A percentile compares a stretch with the other conserved stretches of the same genome.
phyloP scores from a whole-genome alignment of 2,113 vertebrate species.

The Riparia riparia region DNA sequence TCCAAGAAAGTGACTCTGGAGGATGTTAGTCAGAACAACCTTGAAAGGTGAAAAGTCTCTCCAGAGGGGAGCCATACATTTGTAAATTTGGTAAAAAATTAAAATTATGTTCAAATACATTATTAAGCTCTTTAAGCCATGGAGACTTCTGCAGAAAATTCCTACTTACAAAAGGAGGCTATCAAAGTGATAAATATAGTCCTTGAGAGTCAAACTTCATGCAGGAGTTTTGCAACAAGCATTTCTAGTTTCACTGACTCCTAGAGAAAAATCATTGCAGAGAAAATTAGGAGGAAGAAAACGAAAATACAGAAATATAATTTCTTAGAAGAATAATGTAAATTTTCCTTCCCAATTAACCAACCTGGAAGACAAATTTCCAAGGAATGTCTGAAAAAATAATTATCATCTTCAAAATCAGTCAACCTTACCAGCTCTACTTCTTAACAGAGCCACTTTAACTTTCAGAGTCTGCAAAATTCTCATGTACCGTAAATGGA shows the following conservation, averaged over 20 bases:
- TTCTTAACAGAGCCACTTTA: background rate
- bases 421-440: background rate
- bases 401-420: background rate
- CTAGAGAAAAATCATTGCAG: background rate
- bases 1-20: background rate
- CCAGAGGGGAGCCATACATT: background rate
- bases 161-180: background rate
- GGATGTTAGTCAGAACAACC: background rate
- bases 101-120: background rate
- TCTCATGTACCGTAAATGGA: background rate
- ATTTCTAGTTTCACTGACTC: background rate
- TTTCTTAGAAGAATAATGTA: background rate
- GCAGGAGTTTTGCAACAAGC: background rate
- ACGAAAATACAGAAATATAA: background rate
- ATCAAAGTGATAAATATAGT: background rate
- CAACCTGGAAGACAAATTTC: background rate
- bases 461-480: constrained; percentile 19
- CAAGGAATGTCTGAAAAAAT: background rate
- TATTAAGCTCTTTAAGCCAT: background rate
- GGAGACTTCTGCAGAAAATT: background rate
- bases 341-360: background rate
- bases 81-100: background rate
- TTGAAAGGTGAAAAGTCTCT: background rate
- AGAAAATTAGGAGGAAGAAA: background rate
- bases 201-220: background rate